Evolutionary conservation across 2,888 invertebrate genomes (phyloP).

Genomic region (Molorchus minor): DNA sequence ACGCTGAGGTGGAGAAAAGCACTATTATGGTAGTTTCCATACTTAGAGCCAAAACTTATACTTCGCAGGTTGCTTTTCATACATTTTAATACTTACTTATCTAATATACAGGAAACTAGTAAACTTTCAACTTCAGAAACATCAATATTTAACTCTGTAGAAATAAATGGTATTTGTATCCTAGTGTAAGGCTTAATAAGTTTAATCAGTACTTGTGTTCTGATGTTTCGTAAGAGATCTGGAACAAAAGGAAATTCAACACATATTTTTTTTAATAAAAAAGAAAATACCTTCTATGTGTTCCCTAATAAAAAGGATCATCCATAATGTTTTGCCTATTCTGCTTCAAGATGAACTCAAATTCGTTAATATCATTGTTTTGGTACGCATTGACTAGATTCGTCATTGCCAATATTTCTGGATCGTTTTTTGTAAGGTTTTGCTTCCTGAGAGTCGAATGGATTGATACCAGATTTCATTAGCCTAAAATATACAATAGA

Average conservation of each 20-base stretch:
- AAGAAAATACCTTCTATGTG: conserved; percentile 93
- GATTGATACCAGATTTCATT: conserved; percentile 99
- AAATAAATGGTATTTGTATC: conserved; percentile 97
- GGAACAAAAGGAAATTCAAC: conserved; percentile 42
- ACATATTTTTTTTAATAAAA: too few species aligned
- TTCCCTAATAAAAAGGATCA: conserved; percentile 97
- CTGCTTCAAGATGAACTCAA: conserved; percentile 94
- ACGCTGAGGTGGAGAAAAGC: too few species aligned
- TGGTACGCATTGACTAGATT: conserved; percentile 97
- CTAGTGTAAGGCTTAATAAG: conserved; percentile 97
- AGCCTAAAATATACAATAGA: conserved; percentile 68
- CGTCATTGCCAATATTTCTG: conserved; percentile 99
- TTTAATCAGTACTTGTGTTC: conserved; percentile 97
- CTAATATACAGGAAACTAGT: conserved; percentile 96
- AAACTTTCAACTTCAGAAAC: conserved; percentile 95
- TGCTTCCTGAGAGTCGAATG: conserved; percentile 99
- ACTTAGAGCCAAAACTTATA: too few species aligned
- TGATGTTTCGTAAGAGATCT: conserved; percentile 93
- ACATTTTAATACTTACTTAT: conserved; percentile 88
- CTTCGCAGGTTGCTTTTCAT: too few species aligned
- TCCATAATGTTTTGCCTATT: conserved; percentile 98
- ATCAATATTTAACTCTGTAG: conserved; percentile 92
- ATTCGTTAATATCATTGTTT: conserved; percentile 98
- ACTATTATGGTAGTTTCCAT: too few species aligned
- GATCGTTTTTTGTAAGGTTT: conserved; percentile 99